Evolutionary conservation across 92 coral and sea anemone species (phyloP).

Genomic region (Epizoanthus scotinus): DNA sequence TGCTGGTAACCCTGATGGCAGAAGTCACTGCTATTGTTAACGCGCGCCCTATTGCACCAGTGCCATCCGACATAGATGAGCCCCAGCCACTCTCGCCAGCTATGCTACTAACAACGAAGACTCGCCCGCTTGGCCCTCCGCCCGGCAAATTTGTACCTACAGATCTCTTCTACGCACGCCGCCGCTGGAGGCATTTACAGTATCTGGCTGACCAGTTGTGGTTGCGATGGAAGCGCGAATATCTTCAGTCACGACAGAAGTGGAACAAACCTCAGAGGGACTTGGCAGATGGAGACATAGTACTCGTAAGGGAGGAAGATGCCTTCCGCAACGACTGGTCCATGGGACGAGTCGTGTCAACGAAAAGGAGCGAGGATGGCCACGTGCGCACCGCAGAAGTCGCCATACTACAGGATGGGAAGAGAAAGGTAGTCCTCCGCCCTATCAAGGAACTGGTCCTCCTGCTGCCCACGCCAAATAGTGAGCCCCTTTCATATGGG

Average conservation of each 20-base stretch:
- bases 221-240: conserved; percentile 46
- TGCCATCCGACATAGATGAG: conserved; percentile 40
- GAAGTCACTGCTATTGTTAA: conserved; percentile 42
- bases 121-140: conserved; percentile 38
- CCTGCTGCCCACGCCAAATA: conserved; percentile 1
- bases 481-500: no score
- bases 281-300: conserved; percentile 32
- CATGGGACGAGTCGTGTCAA: conserved; percentile 17
- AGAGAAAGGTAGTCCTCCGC: conserved; percentile 32
- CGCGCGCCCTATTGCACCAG: conserved; percentile 30
- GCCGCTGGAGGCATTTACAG: conserved; percentile 46
- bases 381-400: conserved; percentile 39
- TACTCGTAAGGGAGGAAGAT: conserved; percentile 37
- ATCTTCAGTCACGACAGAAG: conserved; percentile 37
- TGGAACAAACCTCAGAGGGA: conserved; percentile 27
- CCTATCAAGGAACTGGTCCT: conserved; percentile 40
- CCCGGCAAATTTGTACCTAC: conserved; percentile 33
- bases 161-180: conserved; percentile 42
- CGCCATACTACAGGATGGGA: conserved; percentile 15
- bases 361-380: conserved; percentile 34
- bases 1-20: conserved; percentile 43
- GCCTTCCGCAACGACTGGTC: conserved; percentile 36
- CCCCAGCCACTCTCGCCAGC: conserved; percentile 41
- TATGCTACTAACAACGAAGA: conserved; percentile 43
- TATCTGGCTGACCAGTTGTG: conserved; percentile 50